These are phyloP conservation scores for Lerema accius DNA, from an alignment of 1,140 invertebrate species.

Conservation along the genomic window DNA sequence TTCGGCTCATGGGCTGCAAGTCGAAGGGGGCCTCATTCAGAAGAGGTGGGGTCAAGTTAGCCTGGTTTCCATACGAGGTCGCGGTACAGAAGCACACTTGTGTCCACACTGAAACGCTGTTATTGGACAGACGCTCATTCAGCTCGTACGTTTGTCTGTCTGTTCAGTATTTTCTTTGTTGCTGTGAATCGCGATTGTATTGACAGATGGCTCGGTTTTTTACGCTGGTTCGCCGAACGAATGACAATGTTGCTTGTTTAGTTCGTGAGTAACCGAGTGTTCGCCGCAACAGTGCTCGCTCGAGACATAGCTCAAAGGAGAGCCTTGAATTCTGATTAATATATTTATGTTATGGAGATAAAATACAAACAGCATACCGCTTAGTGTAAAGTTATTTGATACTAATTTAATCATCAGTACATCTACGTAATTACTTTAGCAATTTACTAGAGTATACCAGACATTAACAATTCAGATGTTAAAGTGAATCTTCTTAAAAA, in stretches of 20 bases:
- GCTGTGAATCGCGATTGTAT: conserved; percentile 63
- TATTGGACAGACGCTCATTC: conserved; percentile 60
- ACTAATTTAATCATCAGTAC: background rate
- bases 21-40: conserved; percentile 22
- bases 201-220: conserved; percentile 44
- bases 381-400: background rate
- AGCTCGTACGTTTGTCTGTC: conserved; percentile 48
- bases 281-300: too few relatives aligned
- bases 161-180: conserved; percentile 59
- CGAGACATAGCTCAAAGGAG: background rate
- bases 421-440: background rate
- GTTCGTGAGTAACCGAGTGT: conserved; percentile 10
- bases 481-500: too few relatives aligned
- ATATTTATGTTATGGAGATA: conserved; percentile 12
- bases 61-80: conserved; percentile 49
- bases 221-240: conserved; percentile 23
- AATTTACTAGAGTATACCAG: too few relatives aligned
- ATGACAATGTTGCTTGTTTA: conserved; percentile 30
- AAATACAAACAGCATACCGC: background rate
- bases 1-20: conserved; percentile 16
- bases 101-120: conserved; percentile 61
- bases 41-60: conserved; percentile 29
- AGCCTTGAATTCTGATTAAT: conserved; percentile 11
- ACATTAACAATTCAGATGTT: too few relatives aligned
- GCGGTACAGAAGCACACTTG: conserved; percentile 57